Percentiles rank a stretch among this genome's conserved stretches.
These are phyloP conservation scores for Parthenolecanium corni DNA, from an alignment of 2,888 invertebrate genomes.

Conservation along the genomic window DNA sequence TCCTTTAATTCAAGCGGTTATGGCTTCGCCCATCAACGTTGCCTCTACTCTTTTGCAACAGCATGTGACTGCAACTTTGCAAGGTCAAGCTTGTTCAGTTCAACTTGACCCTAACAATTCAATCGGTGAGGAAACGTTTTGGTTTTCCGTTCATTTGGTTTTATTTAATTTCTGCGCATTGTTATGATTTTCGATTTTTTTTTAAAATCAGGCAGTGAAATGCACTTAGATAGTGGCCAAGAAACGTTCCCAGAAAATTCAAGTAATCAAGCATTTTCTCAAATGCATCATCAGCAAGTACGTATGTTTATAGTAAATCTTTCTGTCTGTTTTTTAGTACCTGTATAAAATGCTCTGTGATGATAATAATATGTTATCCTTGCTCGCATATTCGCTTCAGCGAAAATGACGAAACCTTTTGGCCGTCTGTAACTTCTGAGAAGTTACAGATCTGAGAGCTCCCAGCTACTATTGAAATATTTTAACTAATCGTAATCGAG, in stretches of 20 bases:
- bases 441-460: slow-evolving; percentile 19
- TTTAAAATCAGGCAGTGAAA: not conserved
- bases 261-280: slow-evolving; percentile 10
- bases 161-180: not conserved
- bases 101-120: not conserved
- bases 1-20: slow-evolving; percentile 78
- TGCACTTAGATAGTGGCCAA: slow-evolving; percentile 5
- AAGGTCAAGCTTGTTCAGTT: slow-evolving; percentile 42
- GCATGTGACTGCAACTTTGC: slow-evolving; percentile 71
- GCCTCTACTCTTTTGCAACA: slow-evolving; percentile 77
- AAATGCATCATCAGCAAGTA: slow-evolving; percentile 3
- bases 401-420: slow-evolving; percentile 16
- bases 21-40: slow-evolving; percentile 68
- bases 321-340: not conserved
- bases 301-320: not conserved
- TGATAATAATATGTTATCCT: slow-evolving; percentile 19
- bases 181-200: not conserved
- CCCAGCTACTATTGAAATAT: not conserved
- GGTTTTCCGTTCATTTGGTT: not conserved
- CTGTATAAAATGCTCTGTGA: not conserved
- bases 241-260: not conserved
- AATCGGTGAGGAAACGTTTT: not conserved
- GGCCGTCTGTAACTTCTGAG: slow-evolving; percentile 17
- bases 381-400: slow-evolving; percentile 22
- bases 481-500: no score